These are phyloP conservation scores for Parelbella ahira DNA, from an alignment of 2,888 invertebrate species.

Conservation along the genomic window DNA sequence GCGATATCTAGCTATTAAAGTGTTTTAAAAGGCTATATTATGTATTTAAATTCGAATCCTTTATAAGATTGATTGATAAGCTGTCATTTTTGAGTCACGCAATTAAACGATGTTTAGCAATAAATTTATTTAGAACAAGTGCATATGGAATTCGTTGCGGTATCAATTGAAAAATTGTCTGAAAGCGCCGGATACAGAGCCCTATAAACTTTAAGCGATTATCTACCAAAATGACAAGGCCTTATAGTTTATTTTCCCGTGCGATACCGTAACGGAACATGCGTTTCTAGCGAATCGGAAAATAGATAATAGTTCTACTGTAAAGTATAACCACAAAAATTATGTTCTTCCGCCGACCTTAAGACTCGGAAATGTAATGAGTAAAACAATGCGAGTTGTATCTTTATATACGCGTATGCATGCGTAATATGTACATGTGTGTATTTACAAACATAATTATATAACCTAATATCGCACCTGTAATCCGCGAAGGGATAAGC, in stretches of 20 bases:
- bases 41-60: constrained; percentile 14
- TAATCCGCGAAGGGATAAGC: too few relatives aligned
- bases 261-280: constrained; percentile 49
- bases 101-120: constrained; percentile 11
- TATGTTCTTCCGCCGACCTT: constrained; percentile 69
- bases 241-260: constrained; percentile 25
- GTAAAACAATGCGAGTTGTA: constrained; percentile 39
- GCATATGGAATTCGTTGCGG: constrained; percentile 36
- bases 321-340: constrained; percentile 61
- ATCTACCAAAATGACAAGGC: constrained; percentile 16
- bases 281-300: constrained; percentile 70
- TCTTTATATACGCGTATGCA: constrained; percentile 5
- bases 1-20: constrained; percentile 1
- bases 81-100: constrained; percentile 23
- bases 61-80: constrained; percentile 16
- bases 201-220: constrained; percentile 11
- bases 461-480: too few relatives aligned
- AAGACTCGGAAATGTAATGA: constrained; percentile 50
- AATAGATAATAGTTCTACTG: constrained; percentile 58
- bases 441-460: constrained; percentile 1
- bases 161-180: constrained; percentile 47
- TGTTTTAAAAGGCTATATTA: too few relatives aligned
- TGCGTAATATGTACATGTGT: neutral
- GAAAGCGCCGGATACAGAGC: constrained; percentile 45
- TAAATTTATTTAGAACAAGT: constrained; percentile 26